Base-by-base conservation (phyloP, 2,888 invertebrate species). In the Leptarthrus brevirostris region DNA sequence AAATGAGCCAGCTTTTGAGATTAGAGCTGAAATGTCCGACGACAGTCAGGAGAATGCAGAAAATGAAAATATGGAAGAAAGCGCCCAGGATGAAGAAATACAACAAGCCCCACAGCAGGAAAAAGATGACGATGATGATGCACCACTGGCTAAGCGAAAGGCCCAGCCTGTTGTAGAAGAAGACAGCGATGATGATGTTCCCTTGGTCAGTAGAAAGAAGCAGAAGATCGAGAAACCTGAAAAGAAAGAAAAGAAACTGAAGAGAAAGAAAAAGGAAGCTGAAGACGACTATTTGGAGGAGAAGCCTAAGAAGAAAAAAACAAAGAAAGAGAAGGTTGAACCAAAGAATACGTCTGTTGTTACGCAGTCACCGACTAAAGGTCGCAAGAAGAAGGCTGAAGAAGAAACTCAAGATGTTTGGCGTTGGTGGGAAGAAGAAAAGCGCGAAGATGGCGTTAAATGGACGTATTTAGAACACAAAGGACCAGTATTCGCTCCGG, bases 401-500 rank as follows among this genome's bases (percentile, higher is more conserved):
- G 94, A 94, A 71, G 93, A 93, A 77, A 90, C 91, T 78, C 90
- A 88, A 80, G 93, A 95, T 86, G 95, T 95, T 74, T 95, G 95
- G 95, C 93, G 94, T 89, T 95, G 95, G 95, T 99, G 98, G 96
- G 97, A 98, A 87, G 98, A 99, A 87, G 94, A 96, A 81, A 96
- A 96, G 84, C 92, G 93, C 80, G 93, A 93, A 77, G 97, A 96
- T 87, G 97, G 97, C 26, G 92, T 93, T 5, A 99, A 99, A 86
- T 99, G 99, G 99, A 91, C 88, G 76, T 94, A 90, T 81, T 87
- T 99, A 79, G 95, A 97, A 84, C 99, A 99, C 84, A 97, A 95
- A 86, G 99, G 99, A 18, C 98, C 98, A 0, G 89, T 99, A 4
- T 99, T 99, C 88, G 98, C 99, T 0, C 96, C 98, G 0, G 87